Base-by-base conservation (phyloP, 1,140 invertebrate species). In the Aethina tumida region DNA sequence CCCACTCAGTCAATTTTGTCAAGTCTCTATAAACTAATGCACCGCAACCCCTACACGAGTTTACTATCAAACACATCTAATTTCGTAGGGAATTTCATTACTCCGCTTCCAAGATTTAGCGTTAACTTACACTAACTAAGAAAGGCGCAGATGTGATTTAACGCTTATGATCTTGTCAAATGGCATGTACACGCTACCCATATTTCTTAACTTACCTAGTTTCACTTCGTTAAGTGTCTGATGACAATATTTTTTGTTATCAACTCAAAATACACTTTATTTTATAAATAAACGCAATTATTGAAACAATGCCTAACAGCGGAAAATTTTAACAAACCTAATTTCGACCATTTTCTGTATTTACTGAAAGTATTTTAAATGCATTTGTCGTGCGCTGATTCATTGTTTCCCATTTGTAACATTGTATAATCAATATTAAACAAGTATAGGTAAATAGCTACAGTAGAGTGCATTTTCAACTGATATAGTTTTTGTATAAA, bases 31-130 rank as follows among this genome's bases (percentile, higher is more conserved):
- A 19, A 36, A 33, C 40, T 42, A 42, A 42, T 42, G 37, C 40
- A 30, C 29, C 40, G 33, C 33, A 35, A 35, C 33, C 33, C 33
- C 25, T 35, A 10, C 33, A 24, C 26, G 18, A 33, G 27, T n/a
- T 21, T 17, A 25, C 32, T 42, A 42, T 42, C 40, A 42, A 42
- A 42, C 28, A 42, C 40, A 42, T 37, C 40, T 42, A 42, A 42
- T 42, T 42, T 36, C 40, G 31, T 29, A 17, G 27, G 37, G 40
- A 35, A 35, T 42, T 42, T 42, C 40, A 42, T 42, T 42, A 42
- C 33, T 35, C 19, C 33, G 22, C 40, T 28, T 35, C 37, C 37
- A 33, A 37, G 40, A 31, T 35, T 28, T 25, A 12, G 22, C 24
- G 18, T 28, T 16, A 21, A 20, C 30, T 33, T 22, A 34, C 21